A percentile compares a stretch with the other conserved stretches of the same genome.
Conservation (phyloP, 2,113 vertebrate species). For the Phasianus colchicus region DNA sequence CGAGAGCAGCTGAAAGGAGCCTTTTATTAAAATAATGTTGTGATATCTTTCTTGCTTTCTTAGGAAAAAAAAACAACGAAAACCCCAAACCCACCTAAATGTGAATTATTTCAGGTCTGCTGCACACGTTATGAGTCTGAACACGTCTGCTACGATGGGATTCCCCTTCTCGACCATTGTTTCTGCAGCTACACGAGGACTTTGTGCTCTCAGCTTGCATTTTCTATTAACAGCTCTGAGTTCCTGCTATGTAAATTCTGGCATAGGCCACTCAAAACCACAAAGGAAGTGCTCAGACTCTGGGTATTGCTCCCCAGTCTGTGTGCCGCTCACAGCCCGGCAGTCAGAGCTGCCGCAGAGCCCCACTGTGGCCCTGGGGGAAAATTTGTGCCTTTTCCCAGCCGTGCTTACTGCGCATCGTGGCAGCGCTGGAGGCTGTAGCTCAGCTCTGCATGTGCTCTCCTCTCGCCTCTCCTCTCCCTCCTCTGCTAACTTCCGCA, state of each 20-base stretch:
- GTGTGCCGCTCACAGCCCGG: neutral
- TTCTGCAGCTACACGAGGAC: neutral
- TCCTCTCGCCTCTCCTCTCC: neutral
- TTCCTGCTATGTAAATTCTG: neutral
- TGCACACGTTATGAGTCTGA: neutral
- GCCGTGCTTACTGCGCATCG: neutral
- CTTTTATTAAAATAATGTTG: neutral
- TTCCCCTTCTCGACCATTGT: neutral
- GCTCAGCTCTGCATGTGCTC: neutral
- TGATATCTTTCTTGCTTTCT: neutral
- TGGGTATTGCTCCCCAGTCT: neutral
- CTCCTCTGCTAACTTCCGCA: neutral
- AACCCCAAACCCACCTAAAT: neutral
- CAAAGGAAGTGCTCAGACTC: neutral
- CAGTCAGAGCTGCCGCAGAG: neutral
- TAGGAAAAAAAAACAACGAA: neutral
- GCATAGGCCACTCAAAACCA: neutral
- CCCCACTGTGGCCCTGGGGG: neutral
- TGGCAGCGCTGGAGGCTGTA: neutral
- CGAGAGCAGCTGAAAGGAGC: neutral
- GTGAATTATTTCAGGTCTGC: neutral
- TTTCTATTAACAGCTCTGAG: neutral
- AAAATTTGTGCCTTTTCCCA: neutral
- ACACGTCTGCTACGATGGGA: neutral
- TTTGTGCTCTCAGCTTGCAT: neutral